A percentile compares a stretch with the other conserved stretches of the same genome.
Conservation (phyloP, 35 echinoderm and acorn worm genomes). For the Apostichopus japonicus region DNA sequence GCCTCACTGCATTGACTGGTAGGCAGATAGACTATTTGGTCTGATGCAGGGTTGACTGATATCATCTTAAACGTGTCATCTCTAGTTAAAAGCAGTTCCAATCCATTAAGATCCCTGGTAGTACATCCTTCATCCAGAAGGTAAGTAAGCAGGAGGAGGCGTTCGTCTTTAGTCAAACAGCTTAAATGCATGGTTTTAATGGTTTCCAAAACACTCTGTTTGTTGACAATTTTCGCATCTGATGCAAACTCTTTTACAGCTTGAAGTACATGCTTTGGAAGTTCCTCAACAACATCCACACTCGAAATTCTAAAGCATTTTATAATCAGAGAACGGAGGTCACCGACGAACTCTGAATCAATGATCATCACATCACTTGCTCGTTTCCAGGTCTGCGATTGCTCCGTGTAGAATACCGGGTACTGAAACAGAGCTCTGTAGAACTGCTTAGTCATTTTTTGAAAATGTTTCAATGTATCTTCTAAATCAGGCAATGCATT, state of each 20-base stretch:
- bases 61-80: slow-evolving; percentile 17
- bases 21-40: background rate
- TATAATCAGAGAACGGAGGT: background rate
- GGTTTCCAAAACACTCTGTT: background rate
- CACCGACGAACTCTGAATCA: background rate
- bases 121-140: background rate
- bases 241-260: background rate
- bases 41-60: background rate
- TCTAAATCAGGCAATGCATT: slow-evolving; percentile 62
- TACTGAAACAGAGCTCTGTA: slow-evolving; percentile 52
- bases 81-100: background rate
- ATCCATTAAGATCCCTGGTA: background rate
- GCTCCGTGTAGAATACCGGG: slow-evolving; percentile 62
- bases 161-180: background rate
- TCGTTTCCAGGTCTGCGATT: slow-evolving; percentile 46
- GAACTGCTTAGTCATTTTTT: slow-evolving; percentile 51
- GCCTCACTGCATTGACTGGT: background rate
- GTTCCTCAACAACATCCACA: background rate
- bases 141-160: background rate
- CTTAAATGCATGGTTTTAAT: background rate
- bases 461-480: slow-evolving; percentile 54
- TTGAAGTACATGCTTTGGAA: background rate
- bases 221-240: background rate
- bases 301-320: background rate
- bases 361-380: slow-evolving; percentile 55